Base-by-base conservation (phyloP, 2,888 invertebrate genomes). In the Capitulum mitella region DNA sequence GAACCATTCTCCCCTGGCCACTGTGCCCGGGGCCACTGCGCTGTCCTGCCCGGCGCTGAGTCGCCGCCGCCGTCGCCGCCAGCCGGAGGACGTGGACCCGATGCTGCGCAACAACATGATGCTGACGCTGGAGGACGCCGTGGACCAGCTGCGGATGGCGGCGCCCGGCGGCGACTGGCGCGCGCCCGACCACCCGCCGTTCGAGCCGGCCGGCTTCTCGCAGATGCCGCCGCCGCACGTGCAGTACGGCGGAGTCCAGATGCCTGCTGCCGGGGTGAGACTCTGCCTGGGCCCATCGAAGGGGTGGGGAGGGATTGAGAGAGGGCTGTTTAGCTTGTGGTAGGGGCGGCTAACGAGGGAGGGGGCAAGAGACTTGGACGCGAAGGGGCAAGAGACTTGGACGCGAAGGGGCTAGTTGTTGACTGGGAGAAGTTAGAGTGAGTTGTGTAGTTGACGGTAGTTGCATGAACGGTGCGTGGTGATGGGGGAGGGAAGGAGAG, bases 161-260 rank as follows among this genome's bases (percentile, higher is more conserved):
- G 29, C 32, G 61, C 32, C 32, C 32, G 70, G 22, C 32, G 34
- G 70, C 14, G 70, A 70, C 34, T 70, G 70, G 70, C 37, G 37
- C 70, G 37, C 16, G 1, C 37, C 32, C 34, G 64, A 64, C 34
- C 64, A 64, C 64, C 14, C 64, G 32, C 32, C 32, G 14, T 32
- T 32, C 34, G 32, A 34, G 64, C 32, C 32, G 32, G 32, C 64
- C 64, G 64, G 74, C 14, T 74, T 74, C 43, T 2, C 40, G 26
- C 74, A 74, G 37, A 22, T 74, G 37, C 74, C 43, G 26, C 40
- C 43, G 74, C 74, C 64, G 64, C 64, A 64, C 64, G 64, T 16
- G 64, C 64, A 12, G 8, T 70, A 70, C 37, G 70, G 37, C 22
- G 70, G 70, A 0, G 29, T 70, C 16, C 70, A 34, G 37, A 2